These are phyloP conservation scores for Hiodon tergisus DNA, from an alignment of 2,113 vertebrate species.

Conservation along the genomic window DNA sequence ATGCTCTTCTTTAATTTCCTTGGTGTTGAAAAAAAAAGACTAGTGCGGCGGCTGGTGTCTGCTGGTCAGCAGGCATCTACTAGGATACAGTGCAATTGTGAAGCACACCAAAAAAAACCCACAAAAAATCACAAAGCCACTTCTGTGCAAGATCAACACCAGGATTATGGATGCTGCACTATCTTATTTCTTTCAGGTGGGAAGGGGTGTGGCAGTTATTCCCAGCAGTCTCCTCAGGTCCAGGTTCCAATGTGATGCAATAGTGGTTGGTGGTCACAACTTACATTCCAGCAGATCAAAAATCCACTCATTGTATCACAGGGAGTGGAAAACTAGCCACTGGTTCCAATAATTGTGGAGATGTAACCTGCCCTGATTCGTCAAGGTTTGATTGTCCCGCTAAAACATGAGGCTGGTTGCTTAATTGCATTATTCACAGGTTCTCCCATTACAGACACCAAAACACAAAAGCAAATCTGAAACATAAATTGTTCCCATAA, in stretches of 20 bases:
- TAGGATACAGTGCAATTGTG: neutral
- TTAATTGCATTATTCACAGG: neutral
- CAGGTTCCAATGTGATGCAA: neutral
- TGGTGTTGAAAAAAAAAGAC: neutral
- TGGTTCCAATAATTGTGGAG: neutral
- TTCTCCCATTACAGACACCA: neutral
- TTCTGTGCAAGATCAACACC: neutral
- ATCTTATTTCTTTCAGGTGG: neutral
- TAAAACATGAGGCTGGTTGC: neutral
- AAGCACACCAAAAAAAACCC: constrained; percentile 1
- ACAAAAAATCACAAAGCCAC: neutral
- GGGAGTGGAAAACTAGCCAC: neutral
- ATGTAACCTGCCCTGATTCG: neutral
- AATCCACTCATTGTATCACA: neutral
- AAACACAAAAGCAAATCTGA: neutral
- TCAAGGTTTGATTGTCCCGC: neutral
- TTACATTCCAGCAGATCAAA: no score
- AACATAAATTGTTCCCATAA: neutral
- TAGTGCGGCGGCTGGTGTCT: neutral
- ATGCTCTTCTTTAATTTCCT: neutral
- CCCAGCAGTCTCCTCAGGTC: neutral
- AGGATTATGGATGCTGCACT: neutral
- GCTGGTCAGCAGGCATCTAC: neutral
- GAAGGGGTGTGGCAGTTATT: neutral
- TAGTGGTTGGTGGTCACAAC: neutral